Conservation (phyloP, 1,140 invertebrate species). For the Triops cancriformis region DNA sequence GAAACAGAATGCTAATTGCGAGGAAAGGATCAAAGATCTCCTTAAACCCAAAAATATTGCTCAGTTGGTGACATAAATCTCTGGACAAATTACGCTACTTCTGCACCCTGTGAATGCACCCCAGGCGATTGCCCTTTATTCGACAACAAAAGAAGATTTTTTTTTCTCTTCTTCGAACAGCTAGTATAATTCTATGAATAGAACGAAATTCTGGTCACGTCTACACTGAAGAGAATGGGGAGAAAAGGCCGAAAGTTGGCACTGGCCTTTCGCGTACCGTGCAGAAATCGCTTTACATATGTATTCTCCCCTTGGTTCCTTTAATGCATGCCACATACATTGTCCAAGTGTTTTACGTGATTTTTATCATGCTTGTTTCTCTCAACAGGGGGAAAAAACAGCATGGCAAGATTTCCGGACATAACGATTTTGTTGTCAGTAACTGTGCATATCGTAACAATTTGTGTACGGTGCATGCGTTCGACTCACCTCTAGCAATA, state of each 20-base stretch:
- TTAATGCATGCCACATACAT: background rate
- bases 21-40: background rate
- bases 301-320: background rate
- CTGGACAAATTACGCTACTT: background rate
- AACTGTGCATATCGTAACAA: too few relatives aligned
- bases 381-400: background rate
- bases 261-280: background rate
- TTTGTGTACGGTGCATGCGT: too few relatives aligned
- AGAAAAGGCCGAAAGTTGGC: background rate
- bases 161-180: background rate
- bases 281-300: background rate
- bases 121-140: background rate
- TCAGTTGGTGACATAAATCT: background rate
- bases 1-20: background rate
- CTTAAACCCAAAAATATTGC: background rate
- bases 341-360: background rate
- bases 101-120: background rate
- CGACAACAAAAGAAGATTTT: background rate
- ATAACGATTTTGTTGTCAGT: too few relatives aligned
- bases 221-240: background rate
- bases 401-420: background rate
- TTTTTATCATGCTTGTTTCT: background rate
- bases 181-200: background rate
- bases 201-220: background rate
- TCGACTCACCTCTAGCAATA: slow-evolving; percentile 24